Conservation (phyloP, 1,140 invertebrate species). For the Philotrypesis tridentata region DNA sequence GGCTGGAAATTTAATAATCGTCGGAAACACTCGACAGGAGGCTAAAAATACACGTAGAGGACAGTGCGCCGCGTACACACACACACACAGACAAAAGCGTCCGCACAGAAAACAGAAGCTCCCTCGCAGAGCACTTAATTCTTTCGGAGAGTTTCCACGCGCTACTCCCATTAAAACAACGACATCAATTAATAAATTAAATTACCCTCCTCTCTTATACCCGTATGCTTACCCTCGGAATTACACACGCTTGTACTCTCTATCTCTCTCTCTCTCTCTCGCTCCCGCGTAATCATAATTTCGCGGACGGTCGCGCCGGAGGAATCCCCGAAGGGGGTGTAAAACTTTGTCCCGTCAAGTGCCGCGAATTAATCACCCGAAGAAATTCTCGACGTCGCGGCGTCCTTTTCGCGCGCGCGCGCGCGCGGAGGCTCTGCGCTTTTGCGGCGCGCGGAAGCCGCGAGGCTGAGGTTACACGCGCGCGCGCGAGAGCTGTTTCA, state of each 20-base stretch:
- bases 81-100: too few relatives aligned
- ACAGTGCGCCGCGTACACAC: too few relatives aligned
- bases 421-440: background rate
- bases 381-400: conserved; percentile 26
- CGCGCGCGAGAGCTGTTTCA: background rate
- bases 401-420: conserved; percentile 23
- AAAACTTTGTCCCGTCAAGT: conserved; percentile 42
- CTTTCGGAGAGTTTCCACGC: background rate
- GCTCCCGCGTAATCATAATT: conserved; percentile 31
- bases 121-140: background rate
- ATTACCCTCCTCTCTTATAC: background rate
- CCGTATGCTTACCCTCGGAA: background rate
- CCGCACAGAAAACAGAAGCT: background rate
- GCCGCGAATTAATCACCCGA: conserved; percentile 40
- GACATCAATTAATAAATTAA: conserved; percentile 32
- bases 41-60: background rate
- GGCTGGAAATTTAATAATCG: background rate
- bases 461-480: background rate
- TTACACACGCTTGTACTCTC: background rate
- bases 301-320: background rate
- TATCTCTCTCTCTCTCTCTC: too few relatives aligned
- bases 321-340: conserved; percentile 19
- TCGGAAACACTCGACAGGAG: background rate
- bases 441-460: background rate
- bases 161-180: conserved; percentile 1